phyloP scores from a whole-genome alignment of 2,888 invertebrate species.

The Graphium colonna region DNA sequence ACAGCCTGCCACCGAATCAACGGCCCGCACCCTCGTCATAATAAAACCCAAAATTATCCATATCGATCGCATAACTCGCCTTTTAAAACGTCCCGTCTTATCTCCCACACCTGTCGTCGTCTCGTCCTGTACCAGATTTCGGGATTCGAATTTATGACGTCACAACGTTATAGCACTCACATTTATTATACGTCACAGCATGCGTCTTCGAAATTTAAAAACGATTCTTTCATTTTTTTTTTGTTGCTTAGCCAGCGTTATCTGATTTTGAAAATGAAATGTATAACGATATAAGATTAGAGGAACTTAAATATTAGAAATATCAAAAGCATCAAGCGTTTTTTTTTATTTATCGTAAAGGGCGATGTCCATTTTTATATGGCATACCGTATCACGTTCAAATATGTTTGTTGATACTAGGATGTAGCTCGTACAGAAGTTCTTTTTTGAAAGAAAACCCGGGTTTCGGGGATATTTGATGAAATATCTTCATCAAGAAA shows the following conservation, averaged over 20 bases:
- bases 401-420: too few species aligned
- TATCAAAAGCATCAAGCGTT: not conserved
- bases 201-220: not conserved
- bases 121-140: slow-evolving; percentile 16
- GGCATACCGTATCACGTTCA: too few species aligned
- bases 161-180: not conserved
- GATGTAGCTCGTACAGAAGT: too few species aligned
- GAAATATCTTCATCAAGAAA: too few species aligned
- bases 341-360: too few species aligned
- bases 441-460: too few species aligned
- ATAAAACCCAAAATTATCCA: slow-evolving; percentile 47
- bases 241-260: not conserved
- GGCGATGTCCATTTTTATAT: too few species aligned
- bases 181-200: not conserved
- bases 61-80: slow-evolving; percentile 24
- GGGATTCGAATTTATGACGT: not conserved
- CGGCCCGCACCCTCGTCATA: slow-evolving; percentile 52
- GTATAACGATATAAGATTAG: not conserved
- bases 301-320: not conserved
- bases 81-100: slow-evolving; percentile 28
- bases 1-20: slow-evolving; percentile 42
- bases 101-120: slow-evolving; percentile 33
- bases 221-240: not conserved
- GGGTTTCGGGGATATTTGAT: too few species aligned
- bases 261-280: not conserved